Evolutionary conservation across 2,797 vertebrate species (phyloP).

Genomic region (Anniella stebbinsi): DNA sequence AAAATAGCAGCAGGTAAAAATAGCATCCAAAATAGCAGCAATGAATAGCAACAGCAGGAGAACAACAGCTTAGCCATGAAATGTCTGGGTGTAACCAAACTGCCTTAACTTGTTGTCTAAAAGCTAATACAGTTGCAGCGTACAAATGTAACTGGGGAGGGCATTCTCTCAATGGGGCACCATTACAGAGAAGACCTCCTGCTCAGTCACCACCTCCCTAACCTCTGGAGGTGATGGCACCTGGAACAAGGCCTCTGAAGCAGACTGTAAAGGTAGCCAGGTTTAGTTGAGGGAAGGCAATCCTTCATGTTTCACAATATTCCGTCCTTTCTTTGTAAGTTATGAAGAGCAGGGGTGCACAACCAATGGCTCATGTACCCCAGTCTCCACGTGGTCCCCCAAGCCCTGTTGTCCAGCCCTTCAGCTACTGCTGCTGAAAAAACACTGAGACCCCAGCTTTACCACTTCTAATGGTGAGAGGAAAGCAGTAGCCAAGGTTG

Average conservation of each 20-base stretch:
- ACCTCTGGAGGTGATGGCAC: not conserved
- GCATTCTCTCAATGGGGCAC: not conserved
- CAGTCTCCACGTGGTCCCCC: no score
- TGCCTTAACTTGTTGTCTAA: not conserved
- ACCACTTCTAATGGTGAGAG: no score
- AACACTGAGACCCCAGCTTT: no score
- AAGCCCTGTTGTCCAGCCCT: no score
- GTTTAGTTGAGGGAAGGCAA: not conserved
- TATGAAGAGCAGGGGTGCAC: not conserved
- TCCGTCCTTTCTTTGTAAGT: not conserved
- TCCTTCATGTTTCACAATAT: not conserved
- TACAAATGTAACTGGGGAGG: not conserved
- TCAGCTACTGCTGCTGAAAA: no score
- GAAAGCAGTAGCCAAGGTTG: no score
- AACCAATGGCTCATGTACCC: not conserved
- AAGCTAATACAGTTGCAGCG: not conserved
- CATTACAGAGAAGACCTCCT: not conserved
- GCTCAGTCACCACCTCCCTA: not conserved
- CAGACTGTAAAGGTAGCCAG: not conserved
- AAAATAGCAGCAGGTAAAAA: not conserved
- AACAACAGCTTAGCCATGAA: not conserved
- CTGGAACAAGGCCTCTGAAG: not conserved
- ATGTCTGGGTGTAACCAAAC: not conserved
- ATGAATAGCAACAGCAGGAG: no score
- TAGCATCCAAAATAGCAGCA: not conserved